phyloP scores from a whole-genome alignment of 1,140 invertebrate species.

The Zophobas morio region DNA sequence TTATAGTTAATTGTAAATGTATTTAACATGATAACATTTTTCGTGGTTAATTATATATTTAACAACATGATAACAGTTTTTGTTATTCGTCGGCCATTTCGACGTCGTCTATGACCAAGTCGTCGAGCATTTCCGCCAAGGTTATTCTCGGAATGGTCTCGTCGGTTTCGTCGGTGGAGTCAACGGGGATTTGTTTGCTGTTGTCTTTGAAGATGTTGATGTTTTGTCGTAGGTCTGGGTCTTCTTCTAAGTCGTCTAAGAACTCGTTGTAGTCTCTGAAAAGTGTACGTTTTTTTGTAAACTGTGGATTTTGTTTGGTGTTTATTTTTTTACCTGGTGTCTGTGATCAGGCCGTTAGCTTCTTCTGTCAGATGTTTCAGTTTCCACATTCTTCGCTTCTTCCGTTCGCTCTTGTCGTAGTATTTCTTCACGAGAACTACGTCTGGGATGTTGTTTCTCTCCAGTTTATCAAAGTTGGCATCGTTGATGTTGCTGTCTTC shows the following conservation, averaged over 20 bases:
- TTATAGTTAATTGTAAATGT: background rate
- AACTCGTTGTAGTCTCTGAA: constrained; percentile 94
- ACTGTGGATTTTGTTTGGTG: no score
- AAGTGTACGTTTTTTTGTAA: no score
- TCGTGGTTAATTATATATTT: background rate
- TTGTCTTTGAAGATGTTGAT: constrained; percentile 94
- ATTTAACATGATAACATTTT: background rate
- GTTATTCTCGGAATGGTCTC: constrained; percentile 86
- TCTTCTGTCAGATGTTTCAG: constrained; percentile 87
- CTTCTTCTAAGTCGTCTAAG: constrained; percentile 97
- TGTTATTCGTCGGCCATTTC: constrained; percentile 74
- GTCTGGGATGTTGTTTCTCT: constrained; percentile 84
- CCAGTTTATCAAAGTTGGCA: constrained; percentile 87
- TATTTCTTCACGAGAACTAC: constrained; percentile 95
- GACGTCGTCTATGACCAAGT: constrained; percentile 86
- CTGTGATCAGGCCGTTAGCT: constrained; percentile 76
- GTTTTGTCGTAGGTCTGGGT: constrained; percentile 88
- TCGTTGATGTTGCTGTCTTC: constrained; percentile 94
- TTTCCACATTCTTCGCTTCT: constrained; percentile 91
- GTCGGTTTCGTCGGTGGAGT: constrained; percentile 78
- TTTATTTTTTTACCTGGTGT: constrained; percentile 76
- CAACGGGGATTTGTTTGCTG: constrained; percentile 76
- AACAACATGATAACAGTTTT: no score
- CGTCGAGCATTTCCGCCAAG: constrained; percentile 98
- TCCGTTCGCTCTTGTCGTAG: constrained; percentile 80